Conservation (phyloP, 2,113 vertebrate species). For the Neolamprologus fasciatus region DNA sequence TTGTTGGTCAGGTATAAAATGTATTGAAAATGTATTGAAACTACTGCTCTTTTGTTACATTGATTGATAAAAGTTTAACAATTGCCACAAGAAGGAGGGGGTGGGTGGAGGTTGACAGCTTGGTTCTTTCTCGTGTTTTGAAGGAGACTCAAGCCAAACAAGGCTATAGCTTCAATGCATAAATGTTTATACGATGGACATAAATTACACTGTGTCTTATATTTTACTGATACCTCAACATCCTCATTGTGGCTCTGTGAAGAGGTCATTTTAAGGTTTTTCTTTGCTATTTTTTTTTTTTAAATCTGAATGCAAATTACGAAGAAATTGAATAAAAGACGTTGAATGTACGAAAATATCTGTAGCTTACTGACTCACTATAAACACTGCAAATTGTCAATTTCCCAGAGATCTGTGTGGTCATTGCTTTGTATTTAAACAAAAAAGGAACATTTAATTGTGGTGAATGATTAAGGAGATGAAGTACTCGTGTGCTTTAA, state of each 20-base stretch:
- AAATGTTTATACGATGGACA: not conserved
- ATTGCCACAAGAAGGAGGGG: not conserved
- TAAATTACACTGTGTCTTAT: accelerated
- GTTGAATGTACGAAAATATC: not conserved
- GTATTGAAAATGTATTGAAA: not conserved
- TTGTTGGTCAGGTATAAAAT: not conserved
- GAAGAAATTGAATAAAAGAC: accelerated
- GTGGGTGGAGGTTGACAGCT: accelerated
- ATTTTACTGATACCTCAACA: not conserved
- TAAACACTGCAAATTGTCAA: not conserved
- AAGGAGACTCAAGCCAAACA: not conserved
- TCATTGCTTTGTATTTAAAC: not conserved
- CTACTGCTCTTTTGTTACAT: not conserved
- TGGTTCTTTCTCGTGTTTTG: not conserved
- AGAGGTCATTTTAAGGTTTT: not conserved
- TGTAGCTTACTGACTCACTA: not conserved
- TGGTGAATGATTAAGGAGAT: slow-evolving; percentile 5
- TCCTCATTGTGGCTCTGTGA: not conserved
- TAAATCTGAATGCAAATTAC: not conserved
- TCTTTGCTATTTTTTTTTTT: not conserved
- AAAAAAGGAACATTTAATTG: not conserved
- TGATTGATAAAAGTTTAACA: not conserved
- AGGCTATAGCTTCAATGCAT: not conserved
- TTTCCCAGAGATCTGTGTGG: not conserved
- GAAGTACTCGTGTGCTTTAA: slow-evolving; percentile 29